phyloP scores from a whole-genome alignment of 2,888 invertebrate genomes.

The Resseliella maxima region DNA sequence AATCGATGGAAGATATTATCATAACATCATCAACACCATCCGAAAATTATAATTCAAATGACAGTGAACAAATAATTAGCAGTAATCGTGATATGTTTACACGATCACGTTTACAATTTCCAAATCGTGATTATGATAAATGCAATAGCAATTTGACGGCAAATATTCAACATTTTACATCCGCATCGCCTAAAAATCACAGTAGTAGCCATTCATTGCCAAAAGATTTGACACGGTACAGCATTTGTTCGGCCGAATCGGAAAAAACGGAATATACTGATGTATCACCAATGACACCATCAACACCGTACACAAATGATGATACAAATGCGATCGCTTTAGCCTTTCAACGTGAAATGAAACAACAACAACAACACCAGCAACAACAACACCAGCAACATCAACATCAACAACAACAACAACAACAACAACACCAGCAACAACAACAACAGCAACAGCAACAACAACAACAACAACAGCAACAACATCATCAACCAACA shows the following conservation, averaged over 20 bases:
- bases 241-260: constrained; percentile 67
- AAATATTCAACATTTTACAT: background rate
- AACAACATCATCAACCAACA: background rate
- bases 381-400: constrained; percentile 21
- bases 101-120: constrained; percentile 71
- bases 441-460: constrained; percentile 61
- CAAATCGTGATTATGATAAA: constrained; percentile 66
- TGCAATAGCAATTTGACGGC: background rate
- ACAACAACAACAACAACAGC: constrained; percentile 22
- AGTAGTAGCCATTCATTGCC: constrained; percentile 60
- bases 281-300: constrained; percentile 66
- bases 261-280: constrained; percentile 68
- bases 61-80: constrained; percentile 76
- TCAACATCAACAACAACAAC: background rate
- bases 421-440: background rate
- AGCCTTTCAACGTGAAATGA: constrained; percentile 61
- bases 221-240: constrained; percentile 66
- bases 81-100: constrained; percentile 75
- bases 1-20: constrained; percentile 64
- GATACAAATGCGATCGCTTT: background rate
- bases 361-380: constrained; percentile 61
- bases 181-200: background rate
- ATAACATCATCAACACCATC: constrained; percentile 78
- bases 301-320: background rate
- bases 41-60: constrained; percentile 87